Evolutionary conservation across 2,888 invertebrate species (phyloP).

Genomic region (Drosophila limbata): DNA sequence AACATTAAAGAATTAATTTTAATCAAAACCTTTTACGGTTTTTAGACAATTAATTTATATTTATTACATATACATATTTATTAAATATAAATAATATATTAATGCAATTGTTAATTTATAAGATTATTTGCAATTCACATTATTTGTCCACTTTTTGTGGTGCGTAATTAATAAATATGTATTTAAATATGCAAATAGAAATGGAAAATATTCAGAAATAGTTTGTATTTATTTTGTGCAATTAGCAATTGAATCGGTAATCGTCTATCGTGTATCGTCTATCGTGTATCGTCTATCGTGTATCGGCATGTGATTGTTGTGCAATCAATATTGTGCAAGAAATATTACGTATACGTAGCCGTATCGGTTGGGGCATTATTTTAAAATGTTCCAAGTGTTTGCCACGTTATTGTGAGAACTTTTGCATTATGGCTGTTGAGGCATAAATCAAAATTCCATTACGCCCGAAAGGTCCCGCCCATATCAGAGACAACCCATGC

Average conservation of each 20-base stretch:
- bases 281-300: background rate
- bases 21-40: no score
- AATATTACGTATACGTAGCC: constrained; percentile 49
- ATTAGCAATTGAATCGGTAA: background rate
- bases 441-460: constrained; percentile 85
- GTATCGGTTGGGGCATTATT: constrained; percentile 48
- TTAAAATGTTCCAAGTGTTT: constrained; percentile 54
- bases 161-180: no score
- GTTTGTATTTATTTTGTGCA: background rate
- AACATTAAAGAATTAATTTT: no score
- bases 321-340: constrained; percentile 50
- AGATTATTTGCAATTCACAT: no score
- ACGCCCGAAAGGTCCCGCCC: constrained; percentile 82
- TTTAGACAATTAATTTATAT: no score
- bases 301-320: constrained; percentile 1
- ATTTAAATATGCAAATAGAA: no score
- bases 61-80: no score
- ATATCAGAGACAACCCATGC: constrained; percentile 84
- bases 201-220: no score
- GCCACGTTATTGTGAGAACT: constrained; percentile 73
- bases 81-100: no score
- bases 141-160: no score
- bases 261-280: background rate
- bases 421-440: constrained; percentile 82
- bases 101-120: no score